Evolutionary conservation across 2,797 vertebrate species (phyloP), one percentile per base, ranked within the genome.

Genomic region (Poecilia velifera): DNA sequence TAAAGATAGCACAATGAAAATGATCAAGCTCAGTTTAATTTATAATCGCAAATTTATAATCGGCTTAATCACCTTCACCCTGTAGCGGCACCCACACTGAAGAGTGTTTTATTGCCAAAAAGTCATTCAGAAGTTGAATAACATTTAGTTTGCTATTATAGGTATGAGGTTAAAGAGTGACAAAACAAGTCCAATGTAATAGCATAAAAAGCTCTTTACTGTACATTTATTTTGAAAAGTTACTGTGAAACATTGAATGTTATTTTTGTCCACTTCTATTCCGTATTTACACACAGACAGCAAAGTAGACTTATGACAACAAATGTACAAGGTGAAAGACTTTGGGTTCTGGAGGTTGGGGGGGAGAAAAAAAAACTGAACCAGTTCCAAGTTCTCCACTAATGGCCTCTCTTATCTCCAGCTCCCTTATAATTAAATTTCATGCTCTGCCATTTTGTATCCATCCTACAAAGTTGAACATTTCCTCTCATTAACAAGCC

Each of bases 391-490:
- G 66, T 45, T 43, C 22, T 70, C 66, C 9, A 25, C 66, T 70
- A 70, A 70, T 43, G 66, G 25, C 66, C 9, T 64, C 5, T 25
- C 51, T 75, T 39, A 82, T 83, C 72, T 80, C 13, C 28, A 1
- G 9, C 3, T 20, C 1, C 34, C 0, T 12, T 70, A 9, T 47
- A 36, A 79, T 68, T 70, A 75, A 39, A 75, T 89, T 83, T 86
- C 72, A 77, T 28, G 72, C 57, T 22, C 22, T 51, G 13, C 28
- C 1, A 51, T 86, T 82, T 85, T 31, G 71, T 74, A 76, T 88
- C 84, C 39, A 72, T 64, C 81, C 70, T 13, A 7, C 36, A 82
- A 78, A 83, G 43, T 78, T 76, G 28, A 72, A 72, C 59, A 53
- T 78, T 14, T 79, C 49, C 36, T 82, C 1, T 2, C 34, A 77